Base-by-base conservation (phyloP, 1,140 invertebrate genomes). In the Tribolium madens region DNA sequence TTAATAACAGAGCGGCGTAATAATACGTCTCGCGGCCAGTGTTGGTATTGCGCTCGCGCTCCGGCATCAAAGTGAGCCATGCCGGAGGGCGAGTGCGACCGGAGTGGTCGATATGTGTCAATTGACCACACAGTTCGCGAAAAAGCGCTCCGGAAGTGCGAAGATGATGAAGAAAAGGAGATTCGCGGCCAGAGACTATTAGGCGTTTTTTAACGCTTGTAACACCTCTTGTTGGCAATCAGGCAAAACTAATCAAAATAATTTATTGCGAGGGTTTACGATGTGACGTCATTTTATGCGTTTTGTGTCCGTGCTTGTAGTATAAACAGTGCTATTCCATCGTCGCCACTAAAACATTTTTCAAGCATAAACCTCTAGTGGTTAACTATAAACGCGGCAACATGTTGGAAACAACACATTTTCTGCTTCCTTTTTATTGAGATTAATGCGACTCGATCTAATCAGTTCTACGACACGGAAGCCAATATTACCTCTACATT, bases 1-100 rank as follows among this genome's bases (percentile, higher is more conserved):
- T 75, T 82, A 82, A 82, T 82, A 82, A 82, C 81, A 82, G 81
- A 82, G 81, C 81, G 81, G 81, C 76, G 26, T 82, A 82, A 82
- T 82, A 82, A 82, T 80, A 80, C 77, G 73, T 81, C 81, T 79
- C 76, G 78, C 79, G 80, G 75, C 42, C 80, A 78, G 78, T 82
- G 81, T 82, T 80, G 78, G 79, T 78, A 80, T 80, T 76, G 77
- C 81, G 78, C 68, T 31, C 26, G 57, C 57, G 48, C 57, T 50
- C 57, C 15, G 60, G 73, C 74, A 60, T 76, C 78, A 76, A 79
- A 76, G 75, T 76, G 75, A 76, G 57, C 36, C 68, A 50, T 31
- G 71, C 71, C 60, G 64, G 64, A 18, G 57, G 70, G 53, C 21
- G 18, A 60, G 68, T 36, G 60, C 53, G 50, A 69, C 74, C 52